Evolutionary conservation across 2,888 invertebrate genomes (phyloP), one percentile per base, ranked within the genome.

Genomic region (Orthosia gothica): DNA sequence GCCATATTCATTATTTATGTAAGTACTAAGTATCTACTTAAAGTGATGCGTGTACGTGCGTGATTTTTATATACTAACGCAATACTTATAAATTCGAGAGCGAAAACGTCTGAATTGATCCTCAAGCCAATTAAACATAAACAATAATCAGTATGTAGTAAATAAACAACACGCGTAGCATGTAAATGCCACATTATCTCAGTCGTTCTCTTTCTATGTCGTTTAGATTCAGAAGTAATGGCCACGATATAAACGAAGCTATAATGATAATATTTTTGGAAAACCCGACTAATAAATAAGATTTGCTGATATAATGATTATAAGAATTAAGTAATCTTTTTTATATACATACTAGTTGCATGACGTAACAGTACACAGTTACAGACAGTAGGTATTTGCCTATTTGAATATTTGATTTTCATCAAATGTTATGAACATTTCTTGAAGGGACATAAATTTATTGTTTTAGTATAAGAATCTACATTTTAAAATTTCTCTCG

Each of bases 181-280:
- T 85, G 81, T 76, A 86, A 81, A 85, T 86, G 86, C 54, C 78
- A 74, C 76, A 85, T 85, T 83, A 85, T 81, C 86, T 81, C 16
- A 59, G 58, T 70, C 54, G 68, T 73, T 69, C 73, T 74, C 50
- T 71, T 73, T 85, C 76, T 69, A 58, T 65, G 73, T 79, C 73
- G 66, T 66, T 74, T 58, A 50, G 63, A 74, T 76, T 32, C 58
- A 67, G 66, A 79, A 84, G 70, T 80, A 81, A 82, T 81, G 69
- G 70, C 64, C n/a, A 57, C 47, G 52, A 66, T 70, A 70, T 32
- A 70, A 81, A 72, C 66, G 70, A 50, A 57, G 47, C 52, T 57
- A 65, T 26, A 77, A 70, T 77, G 52, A 74, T 67, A 63, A 73
- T 72, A 75, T 67, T 75, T 82, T 82, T 69, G 62, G 70, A 50